Evolutionary conservation across 2,888 invertebrate species (phyloP).

Genomic region (Chromoteleia sp.): DNA sequence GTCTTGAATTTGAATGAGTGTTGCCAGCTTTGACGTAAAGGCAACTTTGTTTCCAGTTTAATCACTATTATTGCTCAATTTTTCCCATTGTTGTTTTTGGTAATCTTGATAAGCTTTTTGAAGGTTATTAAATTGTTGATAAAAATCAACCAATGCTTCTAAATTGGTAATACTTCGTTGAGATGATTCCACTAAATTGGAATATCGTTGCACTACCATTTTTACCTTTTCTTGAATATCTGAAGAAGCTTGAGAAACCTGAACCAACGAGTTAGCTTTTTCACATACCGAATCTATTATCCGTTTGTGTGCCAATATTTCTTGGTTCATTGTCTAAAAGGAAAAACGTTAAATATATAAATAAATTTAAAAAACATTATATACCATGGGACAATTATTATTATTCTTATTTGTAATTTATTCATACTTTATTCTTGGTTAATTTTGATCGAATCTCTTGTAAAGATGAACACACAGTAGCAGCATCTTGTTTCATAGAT

Average conservation of each 20-base stretch:
- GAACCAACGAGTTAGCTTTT: conserved; percentile 90
- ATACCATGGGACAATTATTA: not conserved
- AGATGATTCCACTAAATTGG: conserved; percentile 88
- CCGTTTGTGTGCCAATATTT: conserved; percentile 95
- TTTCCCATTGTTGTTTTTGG: conserved; percentile 96
- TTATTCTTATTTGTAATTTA: not conserved
- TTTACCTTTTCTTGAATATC: conserved; percentile 90
- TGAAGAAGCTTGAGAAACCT: conserved; percentile 85
- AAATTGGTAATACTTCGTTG: conserved; percentile 89
- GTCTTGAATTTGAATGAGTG: conserved; percentile 92
- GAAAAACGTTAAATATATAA: no score
- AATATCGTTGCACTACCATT: conserved; percentile 91
- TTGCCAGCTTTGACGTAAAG: conserved; percentile 91
- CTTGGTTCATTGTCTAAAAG: conserved; percentile 91
- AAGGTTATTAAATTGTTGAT: conserved; percentile 94
- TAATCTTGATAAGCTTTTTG: conserved; percentile 95
- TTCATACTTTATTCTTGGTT: conserved; percentile 90
- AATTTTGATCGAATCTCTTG: conserved; percentile 94
- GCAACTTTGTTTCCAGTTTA: conserved; percentile 94
- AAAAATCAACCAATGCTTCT: conserved; percentile 91
- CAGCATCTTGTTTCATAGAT: conserved; percentile 89
- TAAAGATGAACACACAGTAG: conserved; percentile 90
- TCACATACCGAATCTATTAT: conserved; percentile 96
- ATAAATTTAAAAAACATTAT: no score
- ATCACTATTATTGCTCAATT: conserved; percentile 92